These are phyloP conservation scores for Trachelipus rathkii DNA, from an alignment of 1,140 invertebrate genomes.

Conservation along the genomic window DNA sequence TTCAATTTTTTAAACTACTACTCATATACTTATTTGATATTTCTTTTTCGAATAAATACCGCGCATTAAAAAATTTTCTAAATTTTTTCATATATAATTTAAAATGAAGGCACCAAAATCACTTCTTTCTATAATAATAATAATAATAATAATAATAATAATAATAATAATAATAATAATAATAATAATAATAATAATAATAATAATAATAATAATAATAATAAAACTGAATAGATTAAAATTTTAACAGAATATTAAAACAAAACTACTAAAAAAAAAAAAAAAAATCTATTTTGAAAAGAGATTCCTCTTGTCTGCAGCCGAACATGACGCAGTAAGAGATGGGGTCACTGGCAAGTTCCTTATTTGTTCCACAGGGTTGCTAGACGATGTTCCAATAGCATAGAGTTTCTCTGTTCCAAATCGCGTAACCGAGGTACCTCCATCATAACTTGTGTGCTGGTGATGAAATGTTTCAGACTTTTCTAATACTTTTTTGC, in stretches of 20 bases:
- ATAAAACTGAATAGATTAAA: too few species aligned
- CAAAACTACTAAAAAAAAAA: background rate
- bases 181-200: too few species aligned
- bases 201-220: too few species aligned
- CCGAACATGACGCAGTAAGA: conserved; percentile 24
- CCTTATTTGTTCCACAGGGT: conserved; percentile 19
- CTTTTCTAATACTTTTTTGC: background rate
- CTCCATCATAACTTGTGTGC: background rate
- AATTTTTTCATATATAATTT: conserved; percentile 14
- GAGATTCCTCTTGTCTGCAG: conserved; percentile 12
- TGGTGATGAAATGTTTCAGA: background rate
- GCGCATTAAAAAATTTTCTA: conserved; percentile 10
- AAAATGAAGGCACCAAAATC: conserved; percentile 19
- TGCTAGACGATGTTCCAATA: background rate
- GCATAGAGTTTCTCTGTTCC: background rate
- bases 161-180: too few species aligned
- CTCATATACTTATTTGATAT: too few species aligned
- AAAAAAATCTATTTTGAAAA: background rate
- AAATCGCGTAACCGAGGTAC: background rate
- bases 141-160: too few species aligned
- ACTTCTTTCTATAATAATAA: background rate
- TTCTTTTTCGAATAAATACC: background rate
- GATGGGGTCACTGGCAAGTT: conserved; percentile 15
- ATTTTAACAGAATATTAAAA: background rate
- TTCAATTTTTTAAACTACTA: too few species aligned